A percentile compares a stretch with the other conserved stretches of the same genome.
These are phyloP conservation scores for Tauraco hartlaubi DNA, from an alignment of 2,797 vertebrate species.

Conservation along the genomic window DNA sequence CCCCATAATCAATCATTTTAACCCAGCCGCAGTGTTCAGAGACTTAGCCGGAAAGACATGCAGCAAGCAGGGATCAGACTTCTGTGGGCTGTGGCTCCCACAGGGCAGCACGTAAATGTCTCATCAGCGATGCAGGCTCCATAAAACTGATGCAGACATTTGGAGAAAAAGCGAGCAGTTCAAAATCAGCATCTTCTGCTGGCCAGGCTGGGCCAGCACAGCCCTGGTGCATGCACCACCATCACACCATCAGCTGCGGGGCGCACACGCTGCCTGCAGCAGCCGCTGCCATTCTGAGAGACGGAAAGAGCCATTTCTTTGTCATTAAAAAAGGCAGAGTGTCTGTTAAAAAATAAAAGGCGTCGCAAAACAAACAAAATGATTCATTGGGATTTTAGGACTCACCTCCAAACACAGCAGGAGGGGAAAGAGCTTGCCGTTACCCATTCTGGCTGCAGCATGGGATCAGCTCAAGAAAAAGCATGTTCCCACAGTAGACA, in stretches of 20 bases:
- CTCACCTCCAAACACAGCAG: constrained; percentile 64
- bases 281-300: not conserved
- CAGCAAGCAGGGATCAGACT: not conserved
- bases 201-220: fast-evolving
- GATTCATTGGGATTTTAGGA: constrained; percentile 65
- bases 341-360: constrained; percentile 58
- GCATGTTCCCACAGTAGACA: constrained; percentile 53
- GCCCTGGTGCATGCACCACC: not conserved
- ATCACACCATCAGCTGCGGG: not conserved
- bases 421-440: constrained; percentile 42
- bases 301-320: constrained; percentile 41
- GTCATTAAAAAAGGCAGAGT: constrained; percentile 54
- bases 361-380: constrained; percentile 39
- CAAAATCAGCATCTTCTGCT: not conserved
- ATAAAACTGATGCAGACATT: not conserved
- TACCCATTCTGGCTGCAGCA: constrained; percentile 47
- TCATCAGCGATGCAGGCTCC: not conserved
- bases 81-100: not conserved
- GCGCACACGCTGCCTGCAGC: not conserved
- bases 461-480: constrained; percentile 28
- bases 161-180: not conserved
- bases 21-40: not conserved
- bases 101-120: not conserved
- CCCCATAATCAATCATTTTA: not conserved
- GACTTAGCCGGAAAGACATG: not conserved